A percentile compares a stretch with the other conserved stretches of the same genome.
Evolutionary conservation across 2,888 invertebrate genomes (phyloP).

Genomic region (Aporophyla lueneburgensis): DNA sequence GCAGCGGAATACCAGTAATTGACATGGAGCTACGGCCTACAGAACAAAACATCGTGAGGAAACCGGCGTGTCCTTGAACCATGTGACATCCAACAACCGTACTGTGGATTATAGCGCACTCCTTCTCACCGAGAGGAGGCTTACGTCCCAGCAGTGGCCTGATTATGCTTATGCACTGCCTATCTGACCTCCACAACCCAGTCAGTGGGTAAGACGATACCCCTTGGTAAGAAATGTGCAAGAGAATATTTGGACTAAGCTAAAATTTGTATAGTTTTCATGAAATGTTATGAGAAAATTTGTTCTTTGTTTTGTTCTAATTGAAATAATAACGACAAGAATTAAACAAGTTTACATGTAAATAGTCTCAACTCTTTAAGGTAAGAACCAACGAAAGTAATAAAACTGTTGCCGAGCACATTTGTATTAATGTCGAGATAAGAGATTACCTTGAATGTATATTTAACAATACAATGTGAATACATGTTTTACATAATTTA

Average conservation of each 20-base stretch:
- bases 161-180: too few species aligned
- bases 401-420: constrained; percentile 41
- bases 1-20: not conserved
- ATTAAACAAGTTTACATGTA: constrained; percentile 1
- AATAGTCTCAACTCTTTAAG: constrained; percentile 32
- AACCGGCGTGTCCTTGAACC: too few species aligned
- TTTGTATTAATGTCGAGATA: constrained; percentile 49
- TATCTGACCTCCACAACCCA: not conserved
- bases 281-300: not conserved
- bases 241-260: not conserved
- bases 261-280: not conserved
- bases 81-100: too few species aligned
- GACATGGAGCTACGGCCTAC: too few species aligned
- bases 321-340: not conserved
- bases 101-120: too few species aligned
- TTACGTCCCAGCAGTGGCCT: too few species aligned
- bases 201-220: not conserved
- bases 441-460: constrained; percentile 48
- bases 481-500: constrained; percentile 22
- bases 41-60: too few species aligned
- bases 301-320: not conserved
- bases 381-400: constrained; percentile 30
- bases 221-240: not conserved
- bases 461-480: constrained; percentile 7
- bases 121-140: too few species aligned